Conservation (phyloP, 2,888 invertebrate genomes). For the Himalopsyche anomala region DNA sequence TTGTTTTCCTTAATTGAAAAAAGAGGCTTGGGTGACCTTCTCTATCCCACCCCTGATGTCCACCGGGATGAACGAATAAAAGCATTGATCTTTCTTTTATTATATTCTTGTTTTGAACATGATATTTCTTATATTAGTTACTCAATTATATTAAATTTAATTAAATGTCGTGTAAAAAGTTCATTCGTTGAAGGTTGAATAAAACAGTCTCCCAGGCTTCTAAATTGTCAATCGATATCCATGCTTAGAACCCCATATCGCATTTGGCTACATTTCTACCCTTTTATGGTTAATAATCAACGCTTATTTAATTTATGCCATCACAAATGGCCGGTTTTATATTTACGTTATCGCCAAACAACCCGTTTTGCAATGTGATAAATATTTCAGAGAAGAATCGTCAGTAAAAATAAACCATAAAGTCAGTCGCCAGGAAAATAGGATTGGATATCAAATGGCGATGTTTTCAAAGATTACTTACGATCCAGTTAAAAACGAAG, state of each 20-base stretch:
- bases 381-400: too few species aligned
- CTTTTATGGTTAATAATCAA: not conserved
- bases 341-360: not conserved
- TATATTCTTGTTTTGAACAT: too few species aligned
- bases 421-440: too few species aligned
- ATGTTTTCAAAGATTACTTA: too few species aligned
- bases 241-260: not conserved
- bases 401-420: too few species aligned
- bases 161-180: not conserved
- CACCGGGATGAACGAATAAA: too few species aligned
- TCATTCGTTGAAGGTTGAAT: not conserved
- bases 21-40: too few species aligned
- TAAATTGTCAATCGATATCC: not conserved
- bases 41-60: too few species aligned
- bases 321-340: not conserved
- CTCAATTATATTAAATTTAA: not conserved
- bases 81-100: too few species aligned
- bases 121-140: not conserved
- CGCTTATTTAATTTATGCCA: not conserved
- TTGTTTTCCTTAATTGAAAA: too few species aligned
- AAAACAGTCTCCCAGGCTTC: not conserved
- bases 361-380: not conserved
- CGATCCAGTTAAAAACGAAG: too few species aligned
- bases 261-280: not conserved
- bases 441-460: too few species aligned